Evolutionary conservation across 2,113 vertebrate genomes (phyloP), one percentile per base, ranked within the genome.

Genomic region (Ptychochromis oligacanthus): DNA sequence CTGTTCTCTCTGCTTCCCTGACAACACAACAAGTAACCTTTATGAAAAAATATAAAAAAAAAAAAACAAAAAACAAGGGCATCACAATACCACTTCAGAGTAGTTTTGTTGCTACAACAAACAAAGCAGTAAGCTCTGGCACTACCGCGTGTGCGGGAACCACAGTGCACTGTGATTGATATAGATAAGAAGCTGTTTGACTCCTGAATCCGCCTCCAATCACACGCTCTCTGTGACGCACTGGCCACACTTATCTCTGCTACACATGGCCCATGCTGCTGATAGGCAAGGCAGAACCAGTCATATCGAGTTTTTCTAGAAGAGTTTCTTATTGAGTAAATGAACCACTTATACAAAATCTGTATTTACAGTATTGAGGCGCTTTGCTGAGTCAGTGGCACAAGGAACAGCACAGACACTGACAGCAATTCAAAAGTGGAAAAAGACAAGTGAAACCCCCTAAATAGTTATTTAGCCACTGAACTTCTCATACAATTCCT

Each of bases 161-260:
- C 86, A 75, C 77, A 24, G 61, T 49, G 81, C 85, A 79, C 83
- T 60, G 62, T 82, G 87, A 91, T 86, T 93, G 92, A 93, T 91
- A 88, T 79, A 88, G 91, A 93, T 94, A 92, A 92, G 91, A 83
- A 11, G 4, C 80, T 24, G 83, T 91, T 92, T 92, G 93, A 91
- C 75, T 88, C 79, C 82, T 46, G 85, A 82, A 91, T 91, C 89
- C 82, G 52, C 60, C 87, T 90, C 83, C 87, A 87, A 91, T 90
- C 93, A 67, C 85, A 46, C 52, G 22, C 75, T 89, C 82, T 67
- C 74, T 26, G 70, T 92, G 92, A 94, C 87, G 93, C 86, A 91
- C 83, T 82, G 57, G 24, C 82, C 24, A 64, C 82, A 74, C 74
- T 88, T 89, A 92, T 92, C 89, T 88, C 87, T 56, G 81, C 87